Percentiles rank a stretch among this genome's conserved stretches.
phyloP scores from a whole-genome alignment of 2,888 invertebrate species.

The Calephelis perditalis region DNA sequence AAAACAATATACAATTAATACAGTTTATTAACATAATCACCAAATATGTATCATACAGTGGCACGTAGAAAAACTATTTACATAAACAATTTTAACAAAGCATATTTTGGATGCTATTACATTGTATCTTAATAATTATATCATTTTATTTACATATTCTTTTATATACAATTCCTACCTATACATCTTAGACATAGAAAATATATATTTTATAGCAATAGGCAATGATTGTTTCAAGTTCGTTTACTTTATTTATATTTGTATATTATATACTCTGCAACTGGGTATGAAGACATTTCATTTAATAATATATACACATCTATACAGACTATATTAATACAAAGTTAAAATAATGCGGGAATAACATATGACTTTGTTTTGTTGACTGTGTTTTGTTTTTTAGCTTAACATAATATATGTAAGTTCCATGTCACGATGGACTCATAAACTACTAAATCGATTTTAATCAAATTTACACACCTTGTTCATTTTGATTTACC shows the following conservation, averaged over 20 bases:
- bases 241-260: background rate
- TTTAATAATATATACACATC: too few relatives aligned
- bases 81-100: constrained; percentile 7
- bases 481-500: too few relatives aligned
- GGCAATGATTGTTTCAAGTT: background rate
- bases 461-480: too few relatives aligned
- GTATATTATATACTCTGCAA: background rate
- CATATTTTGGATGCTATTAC: background rate
- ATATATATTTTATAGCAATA: background rate
- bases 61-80: constrained; percentile 10
- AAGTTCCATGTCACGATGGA: too few relatives aligned
- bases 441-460: too few relatives aligned
- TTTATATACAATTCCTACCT: background rate
- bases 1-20: background rate
- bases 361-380: too few relatives aligned
- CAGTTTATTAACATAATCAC: constrained; percentile 2
- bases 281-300: too few relatives aligned
- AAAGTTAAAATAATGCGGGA: too few relatives aligned
- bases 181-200: background rate
- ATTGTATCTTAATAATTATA: background rate
- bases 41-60: background rate
- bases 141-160: background rate
- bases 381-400: too few relatives aligned
- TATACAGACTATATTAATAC: too few relatives aligned
- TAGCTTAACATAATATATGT: too few relatives aligned